Percentiles rank a stretch among this genome's conserved stretches.
Conservation (phyloP, 2,888 invertebrate genomes). For the Argyra leucocephala region DNA sequence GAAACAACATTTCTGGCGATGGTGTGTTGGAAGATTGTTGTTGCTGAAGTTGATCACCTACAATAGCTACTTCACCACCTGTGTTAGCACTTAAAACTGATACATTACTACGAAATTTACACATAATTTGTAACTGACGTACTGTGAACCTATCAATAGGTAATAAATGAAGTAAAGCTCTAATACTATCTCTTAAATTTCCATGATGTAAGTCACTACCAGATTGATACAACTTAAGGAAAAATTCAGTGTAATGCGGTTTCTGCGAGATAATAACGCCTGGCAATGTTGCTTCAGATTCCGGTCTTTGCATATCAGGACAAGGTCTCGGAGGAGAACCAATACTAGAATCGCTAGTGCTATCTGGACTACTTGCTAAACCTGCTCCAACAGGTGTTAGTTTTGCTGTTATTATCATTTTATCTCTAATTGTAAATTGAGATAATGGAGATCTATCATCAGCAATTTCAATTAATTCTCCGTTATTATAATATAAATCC, state of each 20-base stretch:
- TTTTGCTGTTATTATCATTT: slow-evolving; percentile 77
- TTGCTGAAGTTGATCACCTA: background rate
- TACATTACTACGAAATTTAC: slow-evolving; percentile 24
- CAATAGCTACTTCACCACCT: slow-evolving; percentile 14
- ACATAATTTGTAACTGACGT: slow-evolving; percentile 39
- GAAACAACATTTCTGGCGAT: slow-evolving; percentile 56
- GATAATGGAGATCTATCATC: slow-evolving; percentile 48
- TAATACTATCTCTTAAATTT: slow-evolving; percentile 65
- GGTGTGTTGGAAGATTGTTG: slow-evolving; percentile 12
- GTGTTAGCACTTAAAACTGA: slow-evolving; percentile 10
- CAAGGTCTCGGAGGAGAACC: slow-evolving; percentile 83
- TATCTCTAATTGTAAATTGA: slow-evolving; percentile 51
- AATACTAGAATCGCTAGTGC: slow-evolving; percentile 88
- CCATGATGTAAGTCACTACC: slow-evolving; percentile 74
- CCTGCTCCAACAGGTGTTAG: slow-evolving; percentile 62
- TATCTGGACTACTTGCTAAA: slow-evolving; percentile 75
- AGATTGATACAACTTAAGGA: slow-evolving; percentile 77
- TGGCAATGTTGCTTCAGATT: slow-evolving; percentile 81
- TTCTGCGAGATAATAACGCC: slow-evolving; percentile 86
- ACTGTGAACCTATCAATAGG: slow-evolving; percentile 45
- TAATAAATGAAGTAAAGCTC: slow-evolving; percentile 37
- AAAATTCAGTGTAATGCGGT: slow-evolving; percentile 66
- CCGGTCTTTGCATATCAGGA: slow-evolving; percentile 61
- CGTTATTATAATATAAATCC: slow-evolving; percentile 75
- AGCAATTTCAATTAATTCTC: slow-evolving; percentile 74